phyloP scores from a whole-genome alignment of 2,113 vertebrate species.

The Myrmecobius fasciatus region DNA sequence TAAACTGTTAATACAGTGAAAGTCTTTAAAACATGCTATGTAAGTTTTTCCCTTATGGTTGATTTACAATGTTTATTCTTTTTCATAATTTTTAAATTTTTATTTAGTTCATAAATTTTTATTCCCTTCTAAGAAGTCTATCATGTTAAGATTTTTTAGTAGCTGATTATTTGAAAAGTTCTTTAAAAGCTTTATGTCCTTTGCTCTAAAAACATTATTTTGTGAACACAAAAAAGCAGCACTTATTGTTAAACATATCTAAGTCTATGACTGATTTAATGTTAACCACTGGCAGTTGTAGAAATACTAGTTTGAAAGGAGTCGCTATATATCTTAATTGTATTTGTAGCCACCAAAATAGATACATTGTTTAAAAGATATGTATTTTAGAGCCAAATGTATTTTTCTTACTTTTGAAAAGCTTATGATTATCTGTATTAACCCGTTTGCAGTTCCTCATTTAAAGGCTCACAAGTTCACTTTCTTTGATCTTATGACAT shows the following conservation, averaged over 20 bases:
- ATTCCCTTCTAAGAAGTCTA: not conserved
- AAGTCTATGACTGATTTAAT: slow-evolving; percentile 35
- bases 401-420: slow-evolving; percentile 47
- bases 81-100: not conserved
- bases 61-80: slow-evolving; percentile 2
- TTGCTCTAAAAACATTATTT: slow-evolving; percentile 36
- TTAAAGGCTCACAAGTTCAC: slow-evolving; percentile 57
- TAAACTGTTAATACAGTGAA: not conserved
- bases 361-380: slow-evolving; percentile 28
- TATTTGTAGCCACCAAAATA: slow-evolving; percentile 47
- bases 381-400: slow-evolving; percentile 49
- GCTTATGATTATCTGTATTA: slow-evolving; percentile 19
- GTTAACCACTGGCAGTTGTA: not conserved
- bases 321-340: slow-evolving; percentile 3
- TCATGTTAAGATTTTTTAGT: slow-evolving; percentile 29
- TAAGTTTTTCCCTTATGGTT: slow-evolving; percentile 22
- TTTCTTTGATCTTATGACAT: slow-evolving; percentile 50
- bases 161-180: slow-evolving; percentile 51
- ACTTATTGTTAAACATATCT: slow-evolving; percentile 19
- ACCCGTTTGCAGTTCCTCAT: slow-evolving; percentile 54
- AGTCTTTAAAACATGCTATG: slow-evolving; percentile 31
- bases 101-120: not conserved
- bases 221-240: slow-evolving; percentile 16
- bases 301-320: slow-evolving; percentile 19
- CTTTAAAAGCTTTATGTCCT: slow-evolving; percentile 21